Evolutionary conservation across 2,797 vertebrate genomes (phyloP), one percentile per base, ranked within the genome.

Genomic region (Pelobates cultripes): DNA sequence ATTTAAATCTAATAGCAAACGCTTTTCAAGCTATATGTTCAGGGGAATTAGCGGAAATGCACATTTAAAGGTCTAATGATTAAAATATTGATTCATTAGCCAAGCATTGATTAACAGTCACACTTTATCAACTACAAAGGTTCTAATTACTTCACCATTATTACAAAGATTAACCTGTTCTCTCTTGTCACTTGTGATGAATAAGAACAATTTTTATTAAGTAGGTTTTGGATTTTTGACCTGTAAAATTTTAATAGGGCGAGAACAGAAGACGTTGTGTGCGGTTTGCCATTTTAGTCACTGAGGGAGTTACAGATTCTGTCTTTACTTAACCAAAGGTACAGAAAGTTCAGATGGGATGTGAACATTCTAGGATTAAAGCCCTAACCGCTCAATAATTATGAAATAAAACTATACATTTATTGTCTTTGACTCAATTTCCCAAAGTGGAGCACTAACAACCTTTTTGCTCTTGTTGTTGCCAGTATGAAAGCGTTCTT

Each of bases 31-130:
- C 89, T 91, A 92, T 86, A 90, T 91, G 91, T 95, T 95, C 93
- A 92, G 88, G 95, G 96, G 96, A 97, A 96, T 97, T 95, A 90
- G 90, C 95, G 93, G 93, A 96, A 97, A 96, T 94, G 91, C 94
- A 96, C 94, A 95, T 98, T 97, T 96, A 97, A 97, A 96, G 96
- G 96, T 96, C 96, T 95, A 96, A 98, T 97, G 97, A 98, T 98
- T 98, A 97, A 97, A 96, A 97, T 98, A 98, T 99, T 96, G 96
- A 99, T 97, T 97, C 96, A 99, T 99, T 99, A 98, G 97, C 95
- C 93, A 94, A 96, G 96, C 95, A 97, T 96, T 96, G 97, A 98
- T 98, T 96, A 97, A 95, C 94, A 97, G 96, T 98, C 96, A 97
- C 96, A 97, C 94, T 94, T 95, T 96, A 97, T 97, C 95, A 98